A percentile compares a stretch with the other conserved stretches of the same genome.
Evolutionary conservation across 1,140 invertebrate genomes (phyloP).

Genomic region (Drosophila lini): DNA sequence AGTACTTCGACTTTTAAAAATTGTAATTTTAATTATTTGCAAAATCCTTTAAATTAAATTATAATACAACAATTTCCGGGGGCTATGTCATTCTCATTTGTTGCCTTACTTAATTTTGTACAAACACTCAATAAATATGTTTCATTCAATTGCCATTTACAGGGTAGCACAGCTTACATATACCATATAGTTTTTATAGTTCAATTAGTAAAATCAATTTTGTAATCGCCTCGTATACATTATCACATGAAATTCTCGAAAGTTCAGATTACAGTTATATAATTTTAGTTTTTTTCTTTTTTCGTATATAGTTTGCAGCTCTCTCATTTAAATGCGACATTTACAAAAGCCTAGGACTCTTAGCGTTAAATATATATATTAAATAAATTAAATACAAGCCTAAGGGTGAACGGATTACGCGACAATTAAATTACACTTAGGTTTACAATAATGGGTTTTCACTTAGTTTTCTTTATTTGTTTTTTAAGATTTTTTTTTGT

Average conservation of each 20-base stretch:
- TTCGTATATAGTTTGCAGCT: constrained; percentile 57
- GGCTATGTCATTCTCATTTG: constrained; percentile 11
- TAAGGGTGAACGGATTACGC: constrained; percentile 47
- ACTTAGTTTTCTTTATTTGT: neutral
- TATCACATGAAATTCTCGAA: constrained; percentile 83
- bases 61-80: neutral
- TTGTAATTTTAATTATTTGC: neutral
- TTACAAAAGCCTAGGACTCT: constrained; percentile 77
- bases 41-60: constrained; percentile 11
- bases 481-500: neutral
- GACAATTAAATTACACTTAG: constrained; percentile 60
- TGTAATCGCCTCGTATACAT: constrained; percentile 70
- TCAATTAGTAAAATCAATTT: constrained; percentile 55
- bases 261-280: constrained; percentile 66
- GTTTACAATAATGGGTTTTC: constrained; percentile 31
- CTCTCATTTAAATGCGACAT: constrained; percentile 76
- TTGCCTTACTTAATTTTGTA: constrained; percentile 44
- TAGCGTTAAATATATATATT: constrained; percentile 57
- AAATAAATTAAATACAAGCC: constrained; percentile 76
- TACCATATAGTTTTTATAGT: constrained; percentile 43
- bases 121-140: constrained; percentile 59
- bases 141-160: constrained; percentile 40
- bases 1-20: neutral
- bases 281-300: constrained; percentile 3
- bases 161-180: constrained; percentile 43